Evolutionary conservation across 1,140 invertebrate species (phyloP).

Genomic region (Bacillus rossius): DNA sequence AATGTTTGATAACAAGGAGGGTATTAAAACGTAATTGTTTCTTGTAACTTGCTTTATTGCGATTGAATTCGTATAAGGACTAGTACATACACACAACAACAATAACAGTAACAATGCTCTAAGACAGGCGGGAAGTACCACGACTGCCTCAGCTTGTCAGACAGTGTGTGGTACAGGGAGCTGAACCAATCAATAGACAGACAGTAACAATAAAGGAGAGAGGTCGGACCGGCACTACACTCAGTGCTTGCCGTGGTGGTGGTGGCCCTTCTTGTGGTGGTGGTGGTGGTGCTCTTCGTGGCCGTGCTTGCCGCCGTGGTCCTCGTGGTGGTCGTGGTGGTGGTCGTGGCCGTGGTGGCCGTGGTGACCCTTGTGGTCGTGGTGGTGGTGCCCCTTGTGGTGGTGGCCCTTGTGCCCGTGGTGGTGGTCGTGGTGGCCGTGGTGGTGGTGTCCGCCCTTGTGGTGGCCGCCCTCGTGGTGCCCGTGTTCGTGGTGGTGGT

Average conservation of each 20-base stretch:
- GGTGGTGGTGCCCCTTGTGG: conserved; percentile 53
- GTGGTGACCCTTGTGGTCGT: conserved; percentile 60
- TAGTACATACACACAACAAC: no score
- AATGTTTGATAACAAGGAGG: no score
- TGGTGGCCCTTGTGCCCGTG: conserved; percentile 55
- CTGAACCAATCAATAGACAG: no score
- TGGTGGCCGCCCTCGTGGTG: conserved; percentile 65
- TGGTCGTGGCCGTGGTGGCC: conserved; percentile 58
- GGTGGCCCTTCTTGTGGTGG: conserved; percentile 46
- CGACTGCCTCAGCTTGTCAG: no score
- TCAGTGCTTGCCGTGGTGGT: conserved; percentile 7
- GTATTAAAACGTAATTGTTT: no score
- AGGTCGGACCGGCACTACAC: no score
- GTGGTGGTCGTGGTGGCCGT: conserved; percentile 55
- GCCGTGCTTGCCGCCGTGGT: conserved; percentile 60
- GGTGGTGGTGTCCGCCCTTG: conserved; percentile 65
- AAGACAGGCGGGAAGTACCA: no score
- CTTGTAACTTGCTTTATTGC: no score
- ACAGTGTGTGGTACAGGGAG: no score
- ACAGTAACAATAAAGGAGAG: no score
- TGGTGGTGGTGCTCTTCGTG: conserved; percentile 58
- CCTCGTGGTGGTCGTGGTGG: conserved; percentile 56
- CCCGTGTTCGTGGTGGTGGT: conserved; percentile 52
- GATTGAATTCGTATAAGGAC: no score
- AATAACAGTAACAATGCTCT: no score